Base-by-base conservation (phyloP, 92 coral and sea anemone genomes). In the Actinostola sp. region DNA sequence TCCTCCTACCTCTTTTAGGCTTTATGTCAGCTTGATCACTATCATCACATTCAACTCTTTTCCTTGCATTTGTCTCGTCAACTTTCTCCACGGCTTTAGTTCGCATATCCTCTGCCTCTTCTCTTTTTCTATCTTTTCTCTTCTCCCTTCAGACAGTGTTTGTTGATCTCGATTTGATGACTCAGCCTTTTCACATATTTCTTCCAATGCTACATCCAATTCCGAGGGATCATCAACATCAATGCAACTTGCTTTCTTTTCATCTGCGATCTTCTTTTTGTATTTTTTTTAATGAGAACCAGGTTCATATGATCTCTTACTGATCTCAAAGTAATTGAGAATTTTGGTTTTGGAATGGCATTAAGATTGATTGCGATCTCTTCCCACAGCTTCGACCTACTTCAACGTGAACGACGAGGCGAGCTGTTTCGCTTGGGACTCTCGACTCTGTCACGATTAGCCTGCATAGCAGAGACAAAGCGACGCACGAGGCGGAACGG, bases 31-130 rank as follows among this genome's bases (percentile, higher is more conserved):
- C 56, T 65, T 15, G 53, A 41, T 70, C 60, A 48, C 5, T 71
- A 43, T 50, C 82, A 34, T 75, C 87, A 59, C 38, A 31, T 23
- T 0, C 61, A 61, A 23, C 44, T 57, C 52, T 59, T 36, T 56
- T 73, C 35, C 29, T 55, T n/a, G n/a, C n/a, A n/a, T n/a, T n/a
- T 58, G 75, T 73, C 67, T 73, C 44, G 52, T 81, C 75, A 8
- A 73, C 45, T 58, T 35, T 73, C 64, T 81, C 86, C 43, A 81
- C 3, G 49, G 88, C 79, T 64, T 76, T 76, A 16, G 61, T 53
- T 33, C 77, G 13, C 54, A 68, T 41, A 12, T 76, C 83, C n/a
- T 69, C 88, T 28, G 72, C 79, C 51, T 61, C 72, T 68, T 45
- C 62, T 76, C 82, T 61, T 68, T 70, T 51, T 83, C 72, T 41